A percentile compares a stretch with the other conserved stretches of the same genome.
Evolutionary conservation across 2,797 vertebrate species (phyloP).

Genomic region (Lutjanus campechanus): DNA sequence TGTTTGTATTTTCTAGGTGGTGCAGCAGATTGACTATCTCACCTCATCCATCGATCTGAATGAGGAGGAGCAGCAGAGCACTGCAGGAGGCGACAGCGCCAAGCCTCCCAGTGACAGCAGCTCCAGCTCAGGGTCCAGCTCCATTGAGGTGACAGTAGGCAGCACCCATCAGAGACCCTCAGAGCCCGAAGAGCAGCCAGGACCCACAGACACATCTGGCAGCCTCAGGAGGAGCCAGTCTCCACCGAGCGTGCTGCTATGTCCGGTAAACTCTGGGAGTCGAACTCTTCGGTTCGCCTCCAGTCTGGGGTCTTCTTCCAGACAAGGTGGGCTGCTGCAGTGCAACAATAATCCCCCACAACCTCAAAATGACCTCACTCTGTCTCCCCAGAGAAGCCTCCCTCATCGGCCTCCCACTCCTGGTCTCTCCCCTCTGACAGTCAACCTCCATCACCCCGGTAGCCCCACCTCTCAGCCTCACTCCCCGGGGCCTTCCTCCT

Average conservation of each 20-base stretch:
- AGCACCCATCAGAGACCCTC: slow-evolving; percentile 42
- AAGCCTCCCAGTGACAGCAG: slow-evolving; percentile 63
- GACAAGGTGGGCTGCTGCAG: slow-evolving; percentile 20
- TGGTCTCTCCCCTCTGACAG: slow-evolving; percentile 77
- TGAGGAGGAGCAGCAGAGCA: slow-evolving; percentile 65
- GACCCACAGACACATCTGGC: slow-evolving; percentile 20
- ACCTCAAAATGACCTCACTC: slow-evolving; percentile 17
- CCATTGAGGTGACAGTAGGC: slow-evolving; percentile 58
- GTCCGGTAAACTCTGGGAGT: slow-evolving; percentile 37
- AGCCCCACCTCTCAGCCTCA: slow-evolving; percentile 63
- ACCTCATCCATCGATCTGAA: slow-evolving; percentile 83
- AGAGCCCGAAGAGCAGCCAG: slow-evolving; percentile 34
- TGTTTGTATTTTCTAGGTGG: slow-evolving; percentile 78
- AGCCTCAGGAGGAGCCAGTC: slow-evolving; percentile 42
- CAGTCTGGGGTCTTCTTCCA: slow-evolving; percentile 40
- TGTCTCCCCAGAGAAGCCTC: slow-evolving; percentile 61
- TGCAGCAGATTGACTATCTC: slow-evolving; percentile 86
- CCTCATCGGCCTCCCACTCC: slow-evolving; percentile 78
- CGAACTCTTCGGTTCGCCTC: slow-evolving; percentile 37
- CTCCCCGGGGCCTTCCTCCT: slow-evolving; percentile 61
- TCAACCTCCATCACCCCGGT: slow-evolving; percentile 66
- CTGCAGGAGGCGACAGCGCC: slow-evolving; percentile 33
- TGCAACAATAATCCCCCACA: slow-evolving; percentile 20
- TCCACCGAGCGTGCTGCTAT: slow-evolving; percentile 46
- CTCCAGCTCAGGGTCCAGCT: slow-evolving; percentile 70